Percentiles rank a stretch among this genome's conserved stretches.
These are phyloP conservation scores for Urocitellus parryii DNA, from an alignment of 2,113 vertebrate species.

Conservation along the genomic window DNA sequence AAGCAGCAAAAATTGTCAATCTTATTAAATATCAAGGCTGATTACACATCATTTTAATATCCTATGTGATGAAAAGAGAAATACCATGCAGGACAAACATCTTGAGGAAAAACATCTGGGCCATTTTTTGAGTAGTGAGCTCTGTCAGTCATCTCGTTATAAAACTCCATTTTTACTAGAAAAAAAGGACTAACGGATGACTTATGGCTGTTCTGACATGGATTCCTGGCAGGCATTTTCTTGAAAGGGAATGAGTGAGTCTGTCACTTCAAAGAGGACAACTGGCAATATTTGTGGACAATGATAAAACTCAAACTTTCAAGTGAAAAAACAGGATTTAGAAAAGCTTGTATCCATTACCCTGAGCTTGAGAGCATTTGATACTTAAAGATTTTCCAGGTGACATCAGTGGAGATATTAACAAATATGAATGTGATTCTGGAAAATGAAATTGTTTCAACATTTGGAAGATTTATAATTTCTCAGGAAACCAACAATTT, in stretches of 20 bases:
- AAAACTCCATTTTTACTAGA: neutral
- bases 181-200: neutral
- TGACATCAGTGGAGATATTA: neutral
- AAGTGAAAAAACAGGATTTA: neutral
- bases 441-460: neutral
- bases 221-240: neutral
- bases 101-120: neutral
- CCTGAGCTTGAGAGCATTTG: neutral
- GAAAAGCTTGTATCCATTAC: neutral
- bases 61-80: neutral
- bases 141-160: neutral
- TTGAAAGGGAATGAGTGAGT: neutral
- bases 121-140: neutral
- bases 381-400: neutral
- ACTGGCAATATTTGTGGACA: neutral
- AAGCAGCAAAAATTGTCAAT: neutral
- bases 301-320: neutral
- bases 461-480: neutral
- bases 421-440: neutral
- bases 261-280: neutral
- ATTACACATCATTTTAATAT: neutral
- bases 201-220: neutral
- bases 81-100: fast-evolving
- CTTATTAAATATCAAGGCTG: neutral
- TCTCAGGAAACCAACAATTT: neutral